Percentiles rank a stretch among this genome's conserved stretches.
These are phyloP conservation scores for Drosophila miranda DNA, from an alignment of 1,140 invertebrate genomes.

Conservation along the genomic window DNA sequence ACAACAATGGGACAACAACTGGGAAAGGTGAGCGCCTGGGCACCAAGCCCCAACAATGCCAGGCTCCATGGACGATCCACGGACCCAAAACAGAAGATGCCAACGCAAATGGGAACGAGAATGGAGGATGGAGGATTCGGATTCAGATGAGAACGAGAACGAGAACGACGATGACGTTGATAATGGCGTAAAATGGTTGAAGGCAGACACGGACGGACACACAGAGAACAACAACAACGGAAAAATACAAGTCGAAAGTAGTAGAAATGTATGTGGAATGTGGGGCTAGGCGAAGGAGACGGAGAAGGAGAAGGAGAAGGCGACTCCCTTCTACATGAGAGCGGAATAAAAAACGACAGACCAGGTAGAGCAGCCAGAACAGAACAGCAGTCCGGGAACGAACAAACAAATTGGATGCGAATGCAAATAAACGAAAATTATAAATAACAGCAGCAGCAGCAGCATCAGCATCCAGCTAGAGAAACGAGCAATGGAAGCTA, in stretches of 20 bases:
- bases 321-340: constrained; percentile 7
- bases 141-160: constrained; percentile 25
- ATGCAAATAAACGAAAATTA: constrained; percentile 82
- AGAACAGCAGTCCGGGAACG: constrained; percentile 54
- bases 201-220: constrained; percentile 49
- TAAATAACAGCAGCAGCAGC: constrained; percentile 75
- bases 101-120: constrained; percentile 4
- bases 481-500: constrained; percentile 48
- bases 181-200: constrained; percentile 77
- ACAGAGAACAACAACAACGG: constrained; percentile 14
- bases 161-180: constrained; percentile 59
- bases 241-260: constrained; percentile 45
- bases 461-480: constrained; percentile 10
- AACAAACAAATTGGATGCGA: constrained; percentile 81
- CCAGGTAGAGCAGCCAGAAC: constrained; percentile 16
- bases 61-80: constrained; percentile 22
- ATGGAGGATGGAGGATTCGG: too few species aligned
- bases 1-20: constrained; percentile 62
- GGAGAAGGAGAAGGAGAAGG: constrained; percentile 6
- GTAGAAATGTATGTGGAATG: constrained; percentile 20
- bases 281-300: not conserved
- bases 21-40: constrained; percentile 64
- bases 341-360: constrained; percentile 39
- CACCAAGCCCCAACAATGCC: constrained; percentile 63
- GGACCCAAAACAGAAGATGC: constrained; percentile 41